A percentile compares a stretch with the other conserved stretches of the same genome.
These are phyloP conservation scores for Bos taurus DNA, from an alignment of 2,113 vertebrate species.

Conservation along the genomic window DNA sequence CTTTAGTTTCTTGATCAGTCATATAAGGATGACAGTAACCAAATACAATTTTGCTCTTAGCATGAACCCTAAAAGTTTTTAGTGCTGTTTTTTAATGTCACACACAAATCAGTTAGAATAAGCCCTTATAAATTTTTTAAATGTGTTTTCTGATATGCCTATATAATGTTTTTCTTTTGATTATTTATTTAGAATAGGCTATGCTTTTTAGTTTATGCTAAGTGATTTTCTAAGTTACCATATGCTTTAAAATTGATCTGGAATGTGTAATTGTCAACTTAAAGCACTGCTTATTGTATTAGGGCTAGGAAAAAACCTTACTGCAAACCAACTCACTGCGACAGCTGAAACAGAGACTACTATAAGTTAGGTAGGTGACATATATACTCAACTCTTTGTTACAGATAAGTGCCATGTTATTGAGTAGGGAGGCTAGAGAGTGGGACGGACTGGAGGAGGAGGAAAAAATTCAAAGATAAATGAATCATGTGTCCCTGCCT, in stretches of 20 bases:
- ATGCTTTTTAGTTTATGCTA: background rate
- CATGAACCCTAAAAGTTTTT: background rate
- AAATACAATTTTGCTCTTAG: constrained; percentile 12
- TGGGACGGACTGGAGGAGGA: background rate
- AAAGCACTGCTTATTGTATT: background rate
- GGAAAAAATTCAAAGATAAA: background rate
- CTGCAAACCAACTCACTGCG: background rate
- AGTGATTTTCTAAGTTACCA: background rate
- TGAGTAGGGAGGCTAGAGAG: background rate
- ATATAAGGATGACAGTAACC: background rate
- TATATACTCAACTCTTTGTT: background rate
- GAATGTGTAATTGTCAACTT: background rate
- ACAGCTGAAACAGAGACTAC: background rate
- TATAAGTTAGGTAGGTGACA: background rate
- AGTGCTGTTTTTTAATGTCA: background rate
- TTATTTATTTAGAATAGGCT: background rate
- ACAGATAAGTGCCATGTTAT: background rate
- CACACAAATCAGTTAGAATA: background rate
- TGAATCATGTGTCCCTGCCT: background rate
- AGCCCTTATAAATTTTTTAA: background rate
- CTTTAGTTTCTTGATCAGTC: constrained; percentile 11
- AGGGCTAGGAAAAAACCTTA: background rate
- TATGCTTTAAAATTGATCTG: constrained; percentile 3
- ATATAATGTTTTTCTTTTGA: background rate
- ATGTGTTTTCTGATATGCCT: constrained; percentile 3